Evolutionary conservation across 2,888 invertebrate species (phyloP).

Genomic region (Nycteola revayana): DNA sequence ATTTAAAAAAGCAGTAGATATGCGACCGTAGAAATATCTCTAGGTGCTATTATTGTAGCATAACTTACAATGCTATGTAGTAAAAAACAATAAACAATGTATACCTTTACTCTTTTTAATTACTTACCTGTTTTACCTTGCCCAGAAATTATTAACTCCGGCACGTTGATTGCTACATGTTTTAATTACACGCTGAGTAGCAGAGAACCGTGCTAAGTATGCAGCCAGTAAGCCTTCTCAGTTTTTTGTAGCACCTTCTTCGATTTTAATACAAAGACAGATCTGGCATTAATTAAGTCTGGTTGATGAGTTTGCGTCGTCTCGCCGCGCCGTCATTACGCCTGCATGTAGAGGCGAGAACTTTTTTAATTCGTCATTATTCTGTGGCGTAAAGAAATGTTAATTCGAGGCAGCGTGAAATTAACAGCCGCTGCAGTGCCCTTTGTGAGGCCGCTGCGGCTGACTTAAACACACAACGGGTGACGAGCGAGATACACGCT

Average conservation of each 20-base stretch:
- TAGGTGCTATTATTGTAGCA: too few species aligned
- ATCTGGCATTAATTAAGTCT: constrained; percentile 79
- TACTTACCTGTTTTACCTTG: too few species aligned
- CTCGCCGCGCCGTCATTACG: constrained; percentile 69
- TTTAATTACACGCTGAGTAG: constrained; percentile 26
- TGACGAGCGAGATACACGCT: constrained; percentile 72
- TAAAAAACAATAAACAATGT: too few species aligned
- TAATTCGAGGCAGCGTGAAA: constrained; percentile 83
- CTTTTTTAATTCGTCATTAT: constrained; percentile 82
- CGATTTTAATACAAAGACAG: constrained; percentile 81
- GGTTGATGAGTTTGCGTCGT: constrained; percentile 73
- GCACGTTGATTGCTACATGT: constrained; percentile 17
- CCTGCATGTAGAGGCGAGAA: constrained; percentile 74
- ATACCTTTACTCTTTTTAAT: too few species aligned
- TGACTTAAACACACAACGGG: constrained; percentile 80
- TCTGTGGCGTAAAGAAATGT: constrained; percentile 83
- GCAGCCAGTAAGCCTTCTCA: constrained; percentile 31
- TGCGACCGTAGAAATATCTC: too few species aligned
- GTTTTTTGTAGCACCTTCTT: constrained; percentile 42
- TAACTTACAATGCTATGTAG: too few species aligned
- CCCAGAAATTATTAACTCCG: not conserved
- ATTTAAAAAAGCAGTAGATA: too few species aligned
- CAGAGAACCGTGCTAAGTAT: constrained; percentile 39
- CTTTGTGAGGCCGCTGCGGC: constrained; percentile 77
- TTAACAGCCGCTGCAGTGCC: constrained; percentile 78